Percentiles rank a stretch among this genome's conserved stretches.
phyloP scores from a whole-genome alignment of 2,113 vertebrate genomes.

The Tonatia bakeri region DNA sequence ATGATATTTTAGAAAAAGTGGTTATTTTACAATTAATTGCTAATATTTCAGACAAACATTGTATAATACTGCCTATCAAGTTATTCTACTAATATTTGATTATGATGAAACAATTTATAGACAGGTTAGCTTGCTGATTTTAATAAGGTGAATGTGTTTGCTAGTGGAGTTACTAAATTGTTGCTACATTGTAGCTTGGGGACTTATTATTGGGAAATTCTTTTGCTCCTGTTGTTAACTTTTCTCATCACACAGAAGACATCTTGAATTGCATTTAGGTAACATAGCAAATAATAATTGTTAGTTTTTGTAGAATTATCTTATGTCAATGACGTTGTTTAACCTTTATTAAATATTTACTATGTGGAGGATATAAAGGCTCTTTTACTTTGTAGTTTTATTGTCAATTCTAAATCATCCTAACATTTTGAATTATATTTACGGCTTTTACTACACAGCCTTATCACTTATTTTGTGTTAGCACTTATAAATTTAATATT shows the following conservation, averaged over 20 bases:
- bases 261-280: slow-evolving; percentile 73
- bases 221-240: slow-evolving; percentile 62
- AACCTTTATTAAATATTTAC: slow-evolving; percentile 59
- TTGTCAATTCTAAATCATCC: neutral
- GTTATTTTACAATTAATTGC: slow-evolving; percentile 55
- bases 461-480: neutral
- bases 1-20: slow-evolving; percentile 52
- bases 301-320: slow-evolving; percentile 57
- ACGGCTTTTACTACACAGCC: neutral
- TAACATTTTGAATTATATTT: neutral
- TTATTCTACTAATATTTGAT: slow-evolving; percentile 77
- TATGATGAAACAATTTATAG: slow-evolving; percentile 72
- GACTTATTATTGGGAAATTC: slow-evolving; percentile 72
- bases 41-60: slow-evolving; percentile 55
- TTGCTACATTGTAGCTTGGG: slow-evolving; percentile 76
- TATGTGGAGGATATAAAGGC: neutral
- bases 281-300: slow-evolving; percentile 60
- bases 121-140: slow-evolving; percentile 74
- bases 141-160: slow-evolving; percentile 78
- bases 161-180: slow-evolving; percentile 77
- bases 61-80: slow-evolving; percentile 56
- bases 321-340: slow-evolving; percentile 53
- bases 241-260: slow-evolving; percentile 72
- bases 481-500: neutral
- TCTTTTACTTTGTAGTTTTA: neutral